These are phyloP conservation scores for Tetragnatha montana DNA, from an alignment of 2,888 invertebrate species.

Conservation along the genomic window DNA sequence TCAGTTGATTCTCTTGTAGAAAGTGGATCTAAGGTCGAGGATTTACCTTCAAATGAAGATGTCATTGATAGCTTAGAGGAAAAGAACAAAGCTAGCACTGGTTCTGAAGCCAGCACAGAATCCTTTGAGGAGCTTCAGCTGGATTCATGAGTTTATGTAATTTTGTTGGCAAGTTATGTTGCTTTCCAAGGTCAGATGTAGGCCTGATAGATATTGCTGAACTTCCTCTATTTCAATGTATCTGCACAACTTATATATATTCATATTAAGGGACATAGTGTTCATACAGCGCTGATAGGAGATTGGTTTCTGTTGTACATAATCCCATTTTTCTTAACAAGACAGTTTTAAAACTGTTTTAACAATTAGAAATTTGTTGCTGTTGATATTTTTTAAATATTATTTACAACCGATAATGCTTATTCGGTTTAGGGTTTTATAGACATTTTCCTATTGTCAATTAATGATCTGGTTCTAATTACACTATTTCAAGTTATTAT, in stretches of 20 bases:
- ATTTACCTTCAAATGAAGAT: conserved; percentile 54
- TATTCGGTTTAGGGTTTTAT: no score
- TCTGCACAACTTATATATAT: conserved; percentile 52
- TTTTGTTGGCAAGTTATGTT: conserved; percentile 25
- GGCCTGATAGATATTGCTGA: conserved; percentile 47
- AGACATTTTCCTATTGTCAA: no score
- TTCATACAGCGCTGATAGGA: conserved; percentile 33
- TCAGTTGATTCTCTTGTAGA: conserved; percentile 53
- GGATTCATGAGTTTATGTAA: conserved; percentile 67
- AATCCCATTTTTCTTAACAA: not conserved
- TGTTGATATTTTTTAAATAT: no score
- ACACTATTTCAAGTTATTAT: no score
- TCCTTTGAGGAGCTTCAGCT: conserved; percentile 72
- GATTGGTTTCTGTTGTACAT: not conserved
- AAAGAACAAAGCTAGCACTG: conserved; percentile 59
- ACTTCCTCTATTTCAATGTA: conserved; percentile 59
- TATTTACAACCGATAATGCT: no score
- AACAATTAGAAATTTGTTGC: no score
- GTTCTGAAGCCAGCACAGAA: conserved; percentile 72
- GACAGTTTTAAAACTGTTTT: not conserved
- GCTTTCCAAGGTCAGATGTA: conserved; percentile 45
- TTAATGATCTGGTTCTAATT: no score
- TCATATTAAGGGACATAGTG: conserved; percentile 37
- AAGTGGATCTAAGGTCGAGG: conserved; percentile 57
- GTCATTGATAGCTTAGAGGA: conserved; percentile 60